phyloP scores from a whole-genome alignment of 2,113 vertebrate species.

The Opisthocomus hoazin region DNA sequence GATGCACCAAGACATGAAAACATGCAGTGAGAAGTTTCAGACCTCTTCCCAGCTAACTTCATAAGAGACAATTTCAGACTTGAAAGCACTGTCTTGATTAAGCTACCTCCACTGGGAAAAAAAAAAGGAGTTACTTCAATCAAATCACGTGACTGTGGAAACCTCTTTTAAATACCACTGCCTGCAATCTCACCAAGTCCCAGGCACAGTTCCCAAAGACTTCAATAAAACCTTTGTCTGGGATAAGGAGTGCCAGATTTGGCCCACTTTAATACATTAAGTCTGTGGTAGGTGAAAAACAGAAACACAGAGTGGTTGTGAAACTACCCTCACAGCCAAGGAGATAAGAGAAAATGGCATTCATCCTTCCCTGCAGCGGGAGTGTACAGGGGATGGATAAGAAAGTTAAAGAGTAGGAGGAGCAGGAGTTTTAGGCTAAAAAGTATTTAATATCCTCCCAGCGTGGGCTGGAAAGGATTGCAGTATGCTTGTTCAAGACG shows the following conservation, averaged over 20 bases:
- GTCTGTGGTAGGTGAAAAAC: conserved; percentile 59
- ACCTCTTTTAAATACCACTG: conserved; percentile 44
- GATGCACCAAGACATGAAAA: background rate
- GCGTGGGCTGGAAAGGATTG: background rate
- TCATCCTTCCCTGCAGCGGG: background rate
- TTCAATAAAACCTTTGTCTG: conserved; percentile 59
- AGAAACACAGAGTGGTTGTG: background rate
- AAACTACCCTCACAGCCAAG: conserved; percentile 10
- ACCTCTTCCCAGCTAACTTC: background rate
- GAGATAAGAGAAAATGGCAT: conserved; percentile 31
- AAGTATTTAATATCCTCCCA: conserved; percentile 2
- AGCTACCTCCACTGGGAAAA: background rate
- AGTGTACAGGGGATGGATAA: background rate
- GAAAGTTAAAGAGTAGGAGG: background rate
- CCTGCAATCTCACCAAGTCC: background rate
- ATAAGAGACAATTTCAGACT: background rate
- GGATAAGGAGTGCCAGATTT: conserved; percentile 55
- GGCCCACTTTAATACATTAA: conserved; percentile 56
- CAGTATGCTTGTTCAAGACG: background rate
- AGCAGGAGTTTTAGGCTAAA: background rate
- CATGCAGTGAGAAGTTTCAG: background rate
- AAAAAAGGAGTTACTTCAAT: background rate
- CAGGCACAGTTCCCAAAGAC: conserved; percentile 46
- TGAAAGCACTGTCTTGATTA: conserved; percentile 11
- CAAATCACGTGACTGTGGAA: conserved; percentile 20